Evolutionary conservation across 2,797 vertebrate species (phyloP).

Genomic region (Tragelaphus oryx): DNA sequence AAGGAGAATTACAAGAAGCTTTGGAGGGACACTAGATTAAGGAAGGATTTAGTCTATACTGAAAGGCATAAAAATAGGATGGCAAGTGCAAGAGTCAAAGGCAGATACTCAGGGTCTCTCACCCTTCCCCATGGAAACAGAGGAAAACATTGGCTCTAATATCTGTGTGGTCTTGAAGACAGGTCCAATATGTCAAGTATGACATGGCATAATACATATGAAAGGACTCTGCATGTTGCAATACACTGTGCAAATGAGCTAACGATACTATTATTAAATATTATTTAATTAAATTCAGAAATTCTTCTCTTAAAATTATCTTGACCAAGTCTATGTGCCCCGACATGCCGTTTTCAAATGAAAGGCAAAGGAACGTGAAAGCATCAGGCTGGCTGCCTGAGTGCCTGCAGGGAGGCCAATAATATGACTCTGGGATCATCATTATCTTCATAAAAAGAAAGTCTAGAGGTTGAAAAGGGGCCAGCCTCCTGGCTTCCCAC

Average conservation of each 20-base stretch:
- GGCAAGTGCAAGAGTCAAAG: not conserved
- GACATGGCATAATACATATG: not conserved
- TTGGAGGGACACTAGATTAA: not conserved
- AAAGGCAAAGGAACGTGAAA: not conserved
- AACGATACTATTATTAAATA: not conserved
- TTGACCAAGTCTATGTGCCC: slow-evolving; percentile 26
- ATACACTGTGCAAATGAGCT: not conserved
- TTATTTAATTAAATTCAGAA: slow-evolving; percentile 48
- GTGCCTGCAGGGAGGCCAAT: slow-evolving; percentile 31
- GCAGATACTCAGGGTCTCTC: not conserved
- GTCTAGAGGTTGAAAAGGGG: slow-evolving; percentile 26
- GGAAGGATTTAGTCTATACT: not conserved
- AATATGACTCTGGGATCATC: slow-evolving; percentile 43
- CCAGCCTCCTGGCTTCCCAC: slow-evolving; percentile 17
- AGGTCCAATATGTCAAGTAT: not conserved
- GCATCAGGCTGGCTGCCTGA: not conserved
- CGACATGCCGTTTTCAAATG: slow-evolving; percentile 19
- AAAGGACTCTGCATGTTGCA: not conserved
- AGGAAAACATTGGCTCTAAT: not conserved
- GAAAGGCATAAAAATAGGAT: not conserved
- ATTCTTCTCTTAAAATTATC: slow-evolving; percentile 21
- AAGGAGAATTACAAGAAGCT: not conserved
- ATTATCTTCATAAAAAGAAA: slow-evolving; percentile 60
- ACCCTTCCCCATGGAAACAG: not conserved
- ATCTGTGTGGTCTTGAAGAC: not conserved